Conservation (phyloP, 1,140 invertebrate species). For the Drosophila nigrodunni region DNA sequence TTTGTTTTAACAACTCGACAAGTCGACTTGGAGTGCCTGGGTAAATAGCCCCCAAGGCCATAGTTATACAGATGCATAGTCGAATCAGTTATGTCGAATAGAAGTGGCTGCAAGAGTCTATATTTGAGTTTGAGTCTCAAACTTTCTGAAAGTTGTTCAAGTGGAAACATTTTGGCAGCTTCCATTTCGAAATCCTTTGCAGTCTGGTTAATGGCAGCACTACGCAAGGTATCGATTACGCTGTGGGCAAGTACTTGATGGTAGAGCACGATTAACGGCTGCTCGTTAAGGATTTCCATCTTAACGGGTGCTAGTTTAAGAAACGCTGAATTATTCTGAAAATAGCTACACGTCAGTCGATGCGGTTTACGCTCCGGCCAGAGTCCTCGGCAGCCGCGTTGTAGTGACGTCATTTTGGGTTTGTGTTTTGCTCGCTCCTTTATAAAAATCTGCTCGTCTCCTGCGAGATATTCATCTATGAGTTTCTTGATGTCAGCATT, state of each 20-base stretch:
- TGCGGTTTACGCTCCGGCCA: constrained; percentile 24
- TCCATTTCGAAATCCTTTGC: constrained; percentile 86
- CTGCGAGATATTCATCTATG: constrained; percentile 45
- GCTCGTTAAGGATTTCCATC: constrained; percentile 27
- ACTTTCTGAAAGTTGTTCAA: not conserved
- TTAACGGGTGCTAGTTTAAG: constrained; percentile 52
- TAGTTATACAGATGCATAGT: constrained; percentile 41
- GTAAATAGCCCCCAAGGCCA: constrained; percentile 47
- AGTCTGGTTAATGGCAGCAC: constrained; percentile 8
- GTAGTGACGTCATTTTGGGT: constrained; percentile 22
- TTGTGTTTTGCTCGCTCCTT: constrained; percentile 19
- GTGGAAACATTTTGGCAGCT: constrained; percentile 80
- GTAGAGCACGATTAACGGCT: constrained; percentile 40
- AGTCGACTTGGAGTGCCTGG: not conserved
- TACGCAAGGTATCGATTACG: constrained; percentile 27
- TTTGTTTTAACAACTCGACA: not conserved
- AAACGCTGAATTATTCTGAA: constrained; percentile 17
- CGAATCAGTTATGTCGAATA: constrained; percentile 13
- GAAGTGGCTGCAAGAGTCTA: constrained; percentile 3
- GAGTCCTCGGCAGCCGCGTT: constrained; percentile 45
- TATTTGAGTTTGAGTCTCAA: constrained; percentile 9
- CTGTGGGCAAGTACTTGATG: constrained; percentile 48
- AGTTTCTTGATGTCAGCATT: constrained; percentile 27
- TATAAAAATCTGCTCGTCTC: constrained; percentile 49
- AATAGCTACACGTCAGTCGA: constrained; percentile 37